Percentiles rank a stretch among this genome's conserved stretches.
Evolutionary conservation across 2,888 invertebrate genomes (phyloP).

Genomic region (Malthinus seriepunctatus): DNA sequence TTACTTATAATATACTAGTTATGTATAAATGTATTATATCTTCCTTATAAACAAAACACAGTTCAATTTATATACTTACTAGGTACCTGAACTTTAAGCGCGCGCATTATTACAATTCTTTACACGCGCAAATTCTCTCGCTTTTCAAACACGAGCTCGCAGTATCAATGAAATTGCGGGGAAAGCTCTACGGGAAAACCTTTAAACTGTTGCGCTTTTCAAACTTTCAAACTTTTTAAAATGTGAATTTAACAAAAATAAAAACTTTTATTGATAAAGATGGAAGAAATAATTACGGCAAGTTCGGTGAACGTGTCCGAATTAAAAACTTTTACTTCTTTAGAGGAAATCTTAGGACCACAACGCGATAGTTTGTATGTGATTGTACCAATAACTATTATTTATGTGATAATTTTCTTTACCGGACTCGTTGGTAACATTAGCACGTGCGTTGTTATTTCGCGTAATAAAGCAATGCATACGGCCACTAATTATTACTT

Average conservation of each 20-base stretch:
- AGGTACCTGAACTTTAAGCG: background rate
- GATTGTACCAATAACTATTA: constrained; percentile 73
- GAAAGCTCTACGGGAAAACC: constrained; percentile 2
- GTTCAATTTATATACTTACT: too few relatives aligned
- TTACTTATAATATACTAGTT: too few relatives aligned
- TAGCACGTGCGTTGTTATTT: constrained; percentile 83
- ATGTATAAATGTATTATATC: too few relatives aligned
- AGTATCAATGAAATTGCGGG: background rate
- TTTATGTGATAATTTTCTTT: constrained; percentile 75
- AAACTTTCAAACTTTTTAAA: background rate
- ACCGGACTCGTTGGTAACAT: constrained; percentile 81
- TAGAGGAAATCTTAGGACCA: constrained; percentile 32
- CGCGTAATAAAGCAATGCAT: constrained; percentile 81
- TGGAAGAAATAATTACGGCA: background rate
- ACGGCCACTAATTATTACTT: constrained; percentile 83
- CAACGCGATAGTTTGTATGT: constrained; percentile 62
- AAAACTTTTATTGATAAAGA: background rate
- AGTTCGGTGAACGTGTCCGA: background rate
- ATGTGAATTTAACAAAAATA: background rate
- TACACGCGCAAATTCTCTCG: background rate
- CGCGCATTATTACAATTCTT: background rate
- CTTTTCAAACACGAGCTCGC: background rate
- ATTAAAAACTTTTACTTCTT: background rate
- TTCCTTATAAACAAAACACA: too few relatives aligned
- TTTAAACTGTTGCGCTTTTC: background rate